Evolutionary conservation across 2,888 invertebrate species (phyloP), one percentile per base, ranked within the genome.

Genomic region (Eumerus sabulonum): DNA sequence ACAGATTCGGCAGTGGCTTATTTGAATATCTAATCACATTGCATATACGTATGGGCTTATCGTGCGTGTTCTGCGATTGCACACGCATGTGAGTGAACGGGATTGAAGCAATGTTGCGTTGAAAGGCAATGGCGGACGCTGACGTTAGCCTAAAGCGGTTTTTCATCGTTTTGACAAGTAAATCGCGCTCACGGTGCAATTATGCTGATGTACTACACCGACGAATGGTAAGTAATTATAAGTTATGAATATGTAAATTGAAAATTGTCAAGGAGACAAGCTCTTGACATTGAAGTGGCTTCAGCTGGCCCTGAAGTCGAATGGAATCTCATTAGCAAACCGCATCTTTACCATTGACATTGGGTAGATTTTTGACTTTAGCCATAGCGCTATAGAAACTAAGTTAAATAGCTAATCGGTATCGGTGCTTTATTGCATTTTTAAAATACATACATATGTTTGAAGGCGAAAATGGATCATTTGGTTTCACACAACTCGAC

Each of bases 91-190:
- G 53, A 44, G 56, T 45, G n/a, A 47, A 27, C 47, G 12, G 9
- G 44, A 70, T 60, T 47, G 7, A 27, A 7, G 7, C 2, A 27
- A 27, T 2, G 27, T 27, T 27, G 27, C 27, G 27, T 27, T 27
- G 51, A 51, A 54, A 54, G 27, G 70, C 54, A 70, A 70, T 70
- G 60, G 70, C 70, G 62, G 60, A 70, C 27, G 27, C 27, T 2
- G 27, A 27, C 62, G 54, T 60, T 70, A 19, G 70, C 47, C 54
- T 42, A 53, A 40, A 70, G 70, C 70, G 27, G 18, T 53, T 70
- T 68, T 60, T 40, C 9, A n/a, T 14, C 4, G 13, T n/a, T n/a
- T 40, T 27, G 27, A 27, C 27, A 27, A 27, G 7, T 27, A 27
- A 27, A 27, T 4, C 27, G 19, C 27, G 7, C 27, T 27, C 27